These are phyloP conservation scores for Pachyramphus minor DNA, from an alignment of 2,113 vertebrate species.

Conservation along the genomic window DNA sequence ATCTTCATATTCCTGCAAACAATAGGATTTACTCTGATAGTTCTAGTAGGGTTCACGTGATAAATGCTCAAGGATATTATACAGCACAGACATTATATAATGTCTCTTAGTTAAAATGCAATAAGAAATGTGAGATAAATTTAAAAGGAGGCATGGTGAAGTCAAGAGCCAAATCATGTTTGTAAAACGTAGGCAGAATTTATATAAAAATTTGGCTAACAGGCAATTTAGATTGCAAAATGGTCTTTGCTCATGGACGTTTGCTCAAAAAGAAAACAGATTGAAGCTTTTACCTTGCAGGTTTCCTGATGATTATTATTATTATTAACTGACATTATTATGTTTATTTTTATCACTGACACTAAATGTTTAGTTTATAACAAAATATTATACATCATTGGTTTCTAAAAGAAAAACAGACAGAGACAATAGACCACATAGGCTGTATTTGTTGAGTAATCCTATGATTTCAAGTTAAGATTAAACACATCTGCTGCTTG, in stretches of 20 bases:
- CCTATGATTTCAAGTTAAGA: conserved; percentile 8
- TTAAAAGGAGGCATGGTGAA: neutral
- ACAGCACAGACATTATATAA: neutral
- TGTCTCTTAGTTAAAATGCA: neutral
- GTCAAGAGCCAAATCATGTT: neutral
- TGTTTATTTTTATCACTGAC: neutral
- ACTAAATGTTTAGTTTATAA: neutral
- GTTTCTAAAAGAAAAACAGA: neutral
- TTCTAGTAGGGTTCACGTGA: neutral
- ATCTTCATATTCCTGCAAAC: neutral
- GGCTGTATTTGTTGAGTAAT: neutral
- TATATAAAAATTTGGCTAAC: neutral
- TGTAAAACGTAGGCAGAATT: neutral
- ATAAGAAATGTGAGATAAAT: neutral
- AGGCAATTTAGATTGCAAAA: neutral
- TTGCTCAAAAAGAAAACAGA: neutral
- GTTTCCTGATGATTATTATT: neutral
- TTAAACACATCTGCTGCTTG: neutral
- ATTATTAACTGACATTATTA: neutral
- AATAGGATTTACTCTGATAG: neutral
- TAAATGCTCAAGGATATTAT: neutral
- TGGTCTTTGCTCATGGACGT: neutral
- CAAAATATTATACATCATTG: neutral
- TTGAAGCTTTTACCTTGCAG: neutral
- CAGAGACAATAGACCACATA: neutral